These are phyloP conservation scores for Malachius bipustulatus DNA, from an alignment of 2,888 invertebrate genomes.

Conservation along the genomic window DNA sequence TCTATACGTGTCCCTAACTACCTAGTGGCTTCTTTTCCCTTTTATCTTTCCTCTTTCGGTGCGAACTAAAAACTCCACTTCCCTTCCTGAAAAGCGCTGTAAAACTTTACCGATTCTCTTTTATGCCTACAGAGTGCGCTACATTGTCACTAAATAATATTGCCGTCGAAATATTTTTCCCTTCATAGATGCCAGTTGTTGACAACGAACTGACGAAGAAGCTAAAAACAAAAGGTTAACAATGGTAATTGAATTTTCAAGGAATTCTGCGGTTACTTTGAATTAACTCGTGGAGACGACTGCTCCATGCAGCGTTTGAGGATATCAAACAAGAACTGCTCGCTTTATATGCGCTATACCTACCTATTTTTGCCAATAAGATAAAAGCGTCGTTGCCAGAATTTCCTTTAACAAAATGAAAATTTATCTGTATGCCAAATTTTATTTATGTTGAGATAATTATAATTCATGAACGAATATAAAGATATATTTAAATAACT, in stretches of 20 bases:
- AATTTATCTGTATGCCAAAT: too few relatives aligned
- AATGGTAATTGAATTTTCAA: conserved; percentile 18
- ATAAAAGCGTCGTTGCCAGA: too few relatives aligned
- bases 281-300: conserved; percentile 29
- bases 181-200: too few relatives aligned
- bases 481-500: too few relatives aligned
- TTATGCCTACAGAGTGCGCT: conserved; percentile 29
- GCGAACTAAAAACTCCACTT: conserved; percentile 3
- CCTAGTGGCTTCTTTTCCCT: conserved; percentile 28
- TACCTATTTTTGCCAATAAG: too few relatives aligned
- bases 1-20: conserved; percentile 20
- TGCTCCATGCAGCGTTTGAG: conserved; percentile 27
- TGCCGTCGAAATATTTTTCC: too few relatives aligned
- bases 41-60: conserved; percentile 18
- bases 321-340: conserved; percentile 20
- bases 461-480: too few relatives aligned
- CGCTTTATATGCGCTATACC: too few relatives aligned
- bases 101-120: conserved; percentile 25
- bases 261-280: conserved; percentile 36
- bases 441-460: too few relatives aligned
- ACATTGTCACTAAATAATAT: too few relatives aligned
- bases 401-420: too few relatives aligned
- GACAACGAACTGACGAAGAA: too few relatives aligned
- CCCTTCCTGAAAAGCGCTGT: conserved; percentile 16
- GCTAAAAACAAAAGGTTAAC: conserved; percentile 14